phyloP scores from a whole-genome alignment of 2,797 vertebrate species.

The Rhyacichthys aspro region DNA sequence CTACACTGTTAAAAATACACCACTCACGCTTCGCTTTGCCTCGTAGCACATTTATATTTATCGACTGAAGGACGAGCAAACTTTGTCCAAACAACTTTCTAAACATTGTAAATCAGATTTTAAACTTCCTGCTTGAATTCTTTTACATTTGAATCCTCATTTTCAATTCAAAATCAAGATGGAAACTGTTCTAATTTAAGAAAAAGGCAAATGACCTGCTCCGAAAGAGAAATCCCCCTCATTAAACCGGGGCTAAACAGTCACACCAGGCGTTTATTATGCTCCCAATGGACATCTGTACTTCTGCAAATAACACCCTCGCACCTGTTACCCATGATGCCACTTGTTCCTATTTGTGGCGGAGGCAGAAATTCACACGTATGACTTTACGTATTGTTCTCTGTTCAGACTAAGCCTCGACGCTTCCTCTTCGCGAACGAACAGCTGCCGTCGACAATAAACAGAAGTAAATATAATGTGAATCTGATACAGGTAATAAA shows the following conservation, averaged over 20 bases:
- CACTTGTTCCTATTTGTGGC: slow-evolving; percentile 61
- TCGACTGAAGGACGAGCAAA: slow-evolving; percentile 13
- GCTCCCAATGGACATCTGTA: slow-evolving; percentile 52
- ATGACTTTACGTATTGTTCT: slow-evolving; percentile 86
- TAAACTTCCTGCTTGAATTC: neutral
- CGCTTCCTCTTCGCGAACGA: slow-evolving; percentile 73
- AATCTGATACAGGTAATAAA: too few relatives aligned
- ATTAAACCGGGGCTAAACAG: slow-evolving; percentile 30
- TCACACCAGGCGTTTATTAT: slow-evolving; percentile 31
- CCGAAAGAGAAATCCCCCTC: slow-evolving; percentile 27
- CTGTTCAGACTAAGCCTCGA: slow-evolving; percentile 72
- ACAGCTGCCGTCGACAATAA: slow-evolving; percentile 65
- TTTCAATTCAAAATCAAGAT: slow-evolving; percentile 35
- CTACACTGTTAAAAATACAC: slow-evolving; percentile 57
- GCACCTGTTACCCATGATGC: slow-evolving; percentile 88
- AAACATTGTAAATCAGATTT: slow-evolving; percentile 8
- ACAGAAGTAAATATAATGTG: neutral
- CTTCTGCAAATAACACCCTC: slow-evolving; percentile 70
- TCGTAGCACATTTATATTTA: slow-evolving; percentile 34
- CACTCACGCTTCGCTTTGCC: slow-evolving; percentile 30
- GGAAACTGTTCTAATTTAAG: neutral
- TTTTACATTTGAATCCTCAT: slow-evolving; percentile 50
- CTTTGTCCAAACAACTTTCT: slow-evolving; percentile 43
- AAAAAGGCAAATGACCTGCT: too few relatives aligned
- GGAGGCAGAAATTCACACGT: slow-evolving; percentile 60